Evolutionary conservation across 1,140 invertebrate genomes (phyloP).

Genomic region (Oppia nitens): DNA sequence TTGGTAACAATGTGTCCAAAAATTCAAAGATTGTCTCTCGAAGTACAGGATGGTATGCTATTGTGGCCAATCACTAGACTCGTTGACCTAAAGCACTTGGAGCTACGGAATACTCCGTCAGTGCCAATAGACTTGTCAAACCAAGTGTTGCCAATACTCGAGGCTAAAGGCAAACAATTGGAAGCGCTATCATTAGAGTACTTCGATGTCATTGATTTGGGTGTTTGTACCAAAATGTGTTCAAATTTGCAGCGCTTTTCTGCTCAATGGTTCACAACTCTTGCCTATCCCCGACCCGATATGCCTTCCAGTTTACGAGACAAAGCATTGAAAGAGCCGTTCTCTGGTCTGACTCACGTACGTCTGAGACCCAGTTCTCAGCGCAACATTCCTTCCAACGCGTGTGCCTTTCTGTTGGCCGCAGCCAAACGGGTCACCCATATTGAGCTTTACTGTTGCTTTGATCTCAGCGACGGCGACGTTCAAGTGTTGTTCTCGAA

Average conservation of each 20-base stretch:
- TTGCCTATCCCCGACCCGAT: background rate
- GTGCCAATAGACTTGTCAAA: constrained; percentile 16
- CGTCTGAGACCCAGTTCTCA: constrained; percentile 19
- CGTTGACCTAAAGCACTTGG: constrained; percentile 10
- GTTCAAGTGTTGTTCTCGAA: constrained; percentile 15
- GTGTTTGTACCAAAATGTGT: constrained; percentile 18
- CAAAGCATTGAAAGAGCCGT: constrained; percentile 13
- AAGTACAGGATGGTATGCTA: constrained; percentile 21
- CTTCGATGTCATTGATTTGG: constrained; percentile 21
- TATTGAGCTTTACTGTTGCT: constrained; percentile 21
- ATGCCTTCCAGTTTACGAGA: background rate
- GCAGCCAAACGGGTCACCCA: constrained; percentile 15
- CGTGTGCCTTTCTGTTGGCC: constrained; percentile 14
- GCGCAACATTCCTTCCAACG: constrained; percentile 16
- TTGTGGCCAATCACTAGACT: constrained; percentile 16
- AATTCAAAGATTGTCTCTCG: constrained; percentile 17
- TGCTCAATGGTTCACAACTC: constrained; percentile 20
- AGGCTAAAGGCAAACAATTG: constrained; percentile 17
- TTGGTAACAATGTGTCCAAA: constrained; percentile 19
- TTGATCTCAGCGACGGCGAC: constrained; percentile 17
- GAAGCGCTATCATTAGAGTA: constrained; percentile 16
- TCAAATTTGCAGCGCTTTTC: constrained; percentile 20
- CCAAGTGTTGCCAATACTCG: constrained; percentile 19
- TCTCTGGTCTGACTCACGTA: constrained; percentile 17
- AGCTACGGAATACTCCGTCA: constrained; percentile 19